Percentiles rank a stretch among this genome's conserved stretches.
These are phyloP conservation scores for Dicroscelio sp. DNA, from an alignment of 2,888 invertebrate species.

Conservation along the genomic window DNA sequence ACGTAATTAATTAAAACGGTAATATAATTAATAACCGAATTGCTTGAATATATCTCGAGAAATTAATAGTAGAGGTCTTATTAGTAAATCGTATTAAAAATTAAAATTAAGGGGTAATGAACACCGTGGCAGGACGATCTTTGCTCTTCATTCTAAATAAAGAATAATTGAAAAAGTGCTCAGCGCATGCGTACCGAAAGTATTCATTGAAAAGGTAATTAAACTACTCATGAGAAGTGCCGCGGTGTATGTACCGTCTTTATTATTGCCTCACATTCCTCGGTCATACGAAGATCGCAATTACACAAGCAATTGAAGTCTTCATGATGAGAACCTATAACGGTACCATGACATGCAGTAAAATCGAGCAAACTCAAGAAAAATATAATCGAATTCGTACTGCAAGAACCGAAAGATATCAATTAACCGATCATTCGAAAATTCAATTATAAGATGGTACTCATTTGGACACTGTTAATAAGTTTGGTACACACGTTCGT, in stretches of 20 bases:
- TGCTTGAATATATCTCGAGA: conserved; percentile 18
- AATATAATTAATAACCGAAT: conserved; percentile 59
- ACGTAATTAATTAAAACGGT: conserved; percentile 51
- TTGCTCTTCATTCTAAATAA: conserved; percentile 59
- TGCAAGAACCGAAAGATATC: conserved; percentile 30
- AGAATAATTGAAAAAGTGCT: conserved; percentile 67
- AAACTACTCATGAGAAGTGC: conserved; percentile 76
- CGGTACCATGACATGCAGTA: conserved; percentile 63
- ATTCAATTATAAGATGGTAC: conserved; percentile 58
- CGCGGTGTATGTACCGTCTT: conserved; percentile 79
- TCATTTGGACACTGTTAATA: conserved; percentile 59
- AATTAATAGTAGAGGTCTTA: conserved; percentile 42
- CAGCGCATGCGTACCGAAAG: conserved; percentile 56
- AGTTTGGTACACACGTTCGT: conserved; percentile 26
- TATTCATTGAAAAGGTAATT: conserved; percentile 70
- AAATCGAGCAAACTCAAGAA: conserved; percentile 67
- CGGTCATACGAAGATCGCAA: conserved; percentile 85
- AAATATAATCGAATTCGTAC: conserved; percentile 68
- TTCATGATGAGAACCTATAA: conserved; percentile 79
- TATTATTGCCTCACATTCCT: conserved; percentile 80
- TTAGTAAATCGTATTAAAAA: conserved; percentile 64
- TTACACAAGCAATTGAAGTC: conserved; percentile 88
- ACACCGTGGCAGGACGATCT: conserved; percentile 43
- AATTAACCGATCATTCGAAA: conserved; percentile 61
- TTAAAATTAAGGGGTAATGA: conserved; percentile 57